Percentiles rank a stretch among this genome's conserved stretches.
phyloP scores from a whole-genome alignment of 2,888 invertebrate genomes.

The Hyposoter dolosus region DNA sequence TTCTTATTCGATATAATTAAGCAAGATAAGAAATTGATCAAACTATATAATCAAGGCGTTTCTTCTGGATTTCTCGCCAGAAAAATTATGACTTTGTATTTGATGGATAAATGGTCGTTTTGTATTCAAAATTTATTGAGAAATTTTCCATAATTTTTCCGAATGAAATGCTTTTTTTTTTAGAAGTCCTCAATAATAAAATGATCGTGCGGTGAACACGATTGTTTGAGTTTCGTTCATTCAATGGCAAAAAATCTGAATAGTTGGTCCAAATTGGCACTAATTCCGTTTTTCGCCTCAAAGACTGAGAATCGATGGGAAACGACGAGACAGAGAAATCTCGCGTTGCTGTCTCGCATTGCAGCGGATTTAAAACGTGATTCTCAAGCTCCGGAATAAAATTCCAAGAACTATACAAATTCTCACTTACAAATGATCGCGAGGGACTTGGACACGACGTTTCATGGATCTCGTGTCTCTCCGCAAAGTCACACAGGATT shows the following conservation, averaged over 20 bases:
- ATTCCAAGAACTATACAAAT: slow-evolving; percentile 57
- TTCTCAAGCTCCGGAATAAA: slow-evolving; percentile 41
- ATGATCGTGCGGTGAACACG: no score
- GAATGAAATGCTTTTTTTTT: background rate
- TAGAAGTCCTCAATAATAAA: no score
- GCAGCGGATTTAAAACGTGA: slow-evolving; percentile 15
- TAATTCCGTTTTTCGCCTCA: slow-evolving; percentile 3
- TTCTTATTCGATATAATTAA: background rate
- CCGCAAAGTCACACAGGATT: background rate
- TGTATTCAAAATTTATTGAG: no score
- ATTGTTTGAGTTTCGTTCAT: background rate
- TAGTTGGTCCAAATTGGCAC: slow-evolving; percentile 26
- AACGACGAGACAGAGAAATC: slow-evolving; percentile 39
- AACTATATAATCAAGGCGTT: background rate
- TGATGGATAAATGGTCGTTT: no score
- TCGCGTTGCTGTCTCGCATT: slow-evolving; percentile 2
- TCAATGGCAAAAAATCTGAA: background rate
- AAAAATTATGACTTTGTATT: no score
- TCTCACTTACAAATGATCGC: slow-evolving; percentile 40
- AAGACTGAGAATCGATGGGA: background rate
- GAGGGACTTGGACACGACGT: slow-evolving; percentile 7
- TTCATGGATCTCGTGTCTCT: slow-evolving; percentile 25
- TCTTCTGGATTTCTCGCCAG: no score
- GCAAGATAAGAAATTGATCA: background rate
- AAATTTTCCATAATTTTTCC: no score